Evolutionary conservation across 2,113 vertebrate genomes (phyloP).

Genomic region (Neolamprologus caudopunctatus): DNA sequence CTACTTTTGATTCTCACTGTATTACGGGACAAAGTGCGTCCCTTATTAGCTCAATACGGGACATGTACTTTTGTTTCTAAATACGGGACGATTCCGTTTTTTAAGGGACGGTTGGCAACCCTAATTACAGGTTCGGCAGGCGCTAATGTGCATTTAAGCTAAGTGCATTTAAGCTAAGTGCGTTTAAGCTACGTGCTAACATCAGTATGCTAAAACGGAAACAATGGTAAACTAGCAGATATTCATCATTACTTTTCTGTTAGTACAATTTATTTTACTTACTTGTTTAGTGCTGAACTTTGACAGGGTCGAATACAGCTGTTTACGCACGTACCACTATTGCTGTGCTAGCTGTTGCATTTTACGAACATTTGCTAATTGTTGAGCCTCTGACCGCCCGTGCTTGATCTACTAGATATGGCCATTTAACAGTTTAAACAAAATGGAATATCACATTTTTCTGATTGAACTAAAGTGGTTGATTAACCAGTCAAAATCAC

Average conservation of each 20-base stretch:
- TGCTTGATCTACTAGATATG: not conserved
- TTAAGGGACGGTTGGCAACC: no score
- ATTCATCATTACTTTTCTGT: not conserved
- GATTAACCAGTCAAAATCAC: not conserved
- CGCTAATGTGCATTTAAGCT: not conserved
- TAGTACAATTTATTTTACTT: not conserved
- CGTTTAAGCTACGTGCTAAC: not conserved
- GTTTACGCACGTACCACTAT: not conserved
- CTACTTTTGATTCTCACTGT: no score
- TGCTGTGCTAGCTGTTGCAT: not conserved
- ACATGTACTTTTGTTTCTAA: no score
- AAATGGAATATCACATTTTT: not conserved
- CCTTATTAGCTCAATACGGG: no score
- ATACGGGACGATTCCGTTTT: no score
- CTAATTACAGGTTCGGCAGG: not conserved
- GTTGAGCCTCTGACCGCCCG: not conserved
- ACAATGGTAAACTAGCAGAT: not conserved
- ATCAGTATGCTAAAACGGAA: not conserved
- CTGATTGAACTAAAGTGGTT: not conserved
- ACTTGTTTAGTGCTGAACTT: not conserved
- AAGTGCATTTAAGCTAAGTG: not conserved
- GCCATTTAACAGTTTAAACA: not conserved
- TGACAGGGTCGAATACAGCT: not conserved
- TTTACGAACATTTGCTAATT: not conserved
- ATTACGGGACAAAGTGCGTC: no score